A percentile compares a stretch with the other conserved stretches of the same genome.
Evolutionary conservation across 2,888 invertebrate genomes (phyloP).

Genomic region (Pheosia gnoma): DNA sequence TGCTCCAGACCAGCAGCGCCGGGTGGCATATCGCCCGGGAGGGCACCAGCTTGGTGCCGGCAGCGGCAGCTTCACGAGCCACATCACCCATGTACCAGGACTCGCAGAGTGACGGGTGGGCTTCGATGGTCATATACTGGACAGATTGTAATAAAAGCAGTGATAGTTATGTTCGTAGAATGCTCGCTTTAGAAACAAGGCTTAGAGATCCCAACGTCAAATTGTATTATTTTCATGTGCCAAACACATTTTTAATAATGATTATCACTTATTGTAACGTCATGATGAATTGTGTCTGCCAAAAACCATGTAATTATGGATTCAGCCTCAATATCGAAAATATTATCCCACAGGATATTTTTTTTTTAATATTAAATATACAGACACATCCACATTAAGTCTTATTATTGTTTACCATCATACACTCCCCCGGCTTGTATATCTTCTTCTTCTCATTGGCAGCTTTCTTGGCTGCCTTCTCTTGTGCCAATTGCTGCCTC

Average conservation of each 20-base stretch:
- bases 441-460: constrained; percentile 50
- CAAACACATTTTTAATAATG: too few relatives aligned
- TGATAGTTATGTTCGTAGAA: neutral
- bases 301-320: too few relatives aligned
- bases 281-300: too few relatives aligned
- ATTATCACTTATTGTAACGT: too few relatives aligned
- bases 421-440: constrained; percentile 75
- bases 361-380: too few relatives aligned
- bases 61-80: constrained; percentile 40
- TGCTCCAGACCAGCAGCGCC: constrained; percentile 56
- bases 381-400: too few relatives aligned
- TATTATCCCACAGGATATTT: too few relatives aligned
- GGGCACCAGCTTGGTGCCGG: constrained; percentile 42
- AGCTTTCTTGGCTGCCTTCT: constrained; percentile 42
- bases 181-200: too few relatives aligned
- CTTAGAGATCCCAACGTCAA: too few relatives aligned
- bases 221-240: too few relatives aligned
- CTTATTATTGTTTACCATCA: constrained; percentile 61
- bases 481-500: constrained; percentile 42
- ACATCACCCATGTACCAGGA: constrained; percentile 61
- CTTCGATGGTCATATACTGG: constrained; percentile 70
- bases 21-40: constrained; percentile 40
- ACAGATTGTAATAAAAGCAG: neutral
- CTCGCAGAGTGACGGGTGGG: constrained; percentile 60
- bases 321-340: too few relatives aligned